phyloP scores from a whole-genome alignment of 2,888 invertebrate genomes.

The Hyles lineata region DNA sequence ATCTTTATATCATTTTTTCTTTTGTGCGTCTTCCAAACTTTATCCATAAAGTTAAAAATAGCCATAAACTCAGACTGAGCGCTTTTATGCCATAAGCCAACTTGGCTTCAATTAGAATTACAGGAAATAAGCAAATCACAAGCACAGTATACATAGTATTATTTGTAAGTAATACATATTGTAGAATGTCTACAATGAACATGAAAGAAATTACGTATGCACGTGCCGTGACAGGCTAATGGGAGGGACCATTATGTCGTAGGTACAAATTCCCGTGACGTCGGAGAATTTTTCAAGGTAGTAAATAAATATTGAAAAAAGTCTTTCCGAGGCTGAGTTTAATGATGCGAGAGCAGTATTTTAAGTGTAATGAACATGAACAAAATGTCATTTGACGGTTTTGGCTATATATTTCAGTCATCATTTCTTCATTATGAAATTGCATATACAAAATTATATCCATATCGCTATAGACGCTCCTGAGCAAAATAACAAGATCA shows the following conservation, averaged over 20 bases:
- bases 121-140: not conserved
- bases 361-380: not conserved
- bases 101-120: no score
- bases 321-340: not conserved
- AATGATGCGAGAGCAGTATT: not conserved
- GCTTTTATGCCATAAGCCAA: no score
- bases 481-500: no score
- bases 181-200: not conserved
- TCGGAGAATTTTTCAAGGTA: conserved; percentile 8
- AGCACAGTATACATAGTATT: not conserved
- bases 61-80: no score
- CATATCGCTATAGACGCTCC: no score
- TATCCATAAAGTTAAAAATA: no score
- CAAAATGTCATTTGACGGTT: no score
- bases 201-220: conserved; percentile 13
- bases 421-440: no score
- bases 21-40: no score
- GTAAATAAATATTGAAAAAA: not conserved
- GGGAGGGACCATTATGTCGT: not conserved
- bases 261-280: not conserved
- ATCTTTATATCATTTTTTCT: no score
- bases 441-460: no score
- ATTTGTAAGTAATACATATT: not conserved
- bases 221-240: conserved; percentile 9
- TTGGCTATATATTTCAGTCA: no score